A percentile compares a stretch with the other conserved stretches of the same genome.
phyloP scores from a whole-genome alignment of 2,113 vertebrate genomes.

The Donacobius atricapilla region DNA sequence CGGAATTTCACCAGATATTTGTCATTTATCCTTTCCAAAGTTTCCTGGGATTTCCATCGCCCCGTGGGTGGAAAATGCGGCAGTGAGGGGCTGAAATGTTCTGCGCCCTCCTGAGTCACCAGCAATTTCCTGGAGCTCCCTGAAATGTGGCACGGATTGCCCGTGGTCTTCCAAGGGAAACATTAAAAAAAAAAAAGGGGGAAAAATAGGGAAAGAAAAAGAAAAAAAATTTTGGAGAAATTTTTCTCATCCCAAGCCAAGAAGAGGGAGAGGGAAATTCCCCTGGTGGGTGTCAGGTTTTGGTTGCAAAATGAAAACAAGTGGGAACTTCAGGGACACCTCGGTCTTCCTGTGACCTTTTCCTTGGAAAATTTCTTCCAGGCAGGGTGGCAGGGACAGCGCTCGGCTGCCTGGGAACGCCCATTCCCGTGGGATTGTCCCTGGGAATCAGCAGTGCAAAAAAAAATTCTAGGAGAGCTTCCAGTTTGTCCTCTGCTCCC shows the following conservation, averaged over 20 bases:
- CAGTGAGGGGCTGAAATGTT: not conserved
- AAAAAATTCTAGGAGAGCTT: not conserved
- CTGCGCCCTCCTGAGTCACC: not conserved
- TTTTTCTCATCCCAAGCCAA: not conserved
- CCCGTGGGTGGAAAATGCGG: not conserved
- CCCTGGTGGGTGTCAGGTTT: not conserved
- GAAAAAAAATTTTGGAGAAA: not conserved
- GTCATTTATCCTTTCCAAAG: not conserved
- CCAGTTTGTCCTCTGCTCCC: not conserved
- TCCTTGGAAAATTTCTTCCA: not conserved
- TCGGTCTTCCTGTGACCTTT: not conserved
- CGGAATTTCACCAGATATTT: not conserved
- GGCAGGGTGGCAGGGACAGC: not conserved
- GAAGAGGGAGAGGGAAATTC: not conserved
- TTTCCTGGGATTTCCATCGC: not conserved
- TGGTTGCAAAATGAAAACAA: not conserved
- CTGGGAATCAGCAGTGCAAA: rapidly evolving
- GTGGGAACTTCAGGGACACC: not conserved
- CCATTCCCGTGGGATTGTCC: not conserved
- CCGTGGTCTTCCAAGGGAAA: not conserved
- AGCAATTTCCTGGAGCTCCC: not conserved
- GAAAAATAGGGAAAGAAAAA: not conserved
- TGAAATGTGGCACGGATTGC: rapidly evolving
- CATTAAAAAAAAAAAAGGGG: not conserved
- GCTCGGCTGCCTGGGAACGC: rapidly evolving